A percentile compares a stretch with the other conserved stretches of the same genome.
phyloP scores from a whole-genome alignment of 2,113 vertebrate genomes.

The Mesoclemmys tuberculata region DNA sequence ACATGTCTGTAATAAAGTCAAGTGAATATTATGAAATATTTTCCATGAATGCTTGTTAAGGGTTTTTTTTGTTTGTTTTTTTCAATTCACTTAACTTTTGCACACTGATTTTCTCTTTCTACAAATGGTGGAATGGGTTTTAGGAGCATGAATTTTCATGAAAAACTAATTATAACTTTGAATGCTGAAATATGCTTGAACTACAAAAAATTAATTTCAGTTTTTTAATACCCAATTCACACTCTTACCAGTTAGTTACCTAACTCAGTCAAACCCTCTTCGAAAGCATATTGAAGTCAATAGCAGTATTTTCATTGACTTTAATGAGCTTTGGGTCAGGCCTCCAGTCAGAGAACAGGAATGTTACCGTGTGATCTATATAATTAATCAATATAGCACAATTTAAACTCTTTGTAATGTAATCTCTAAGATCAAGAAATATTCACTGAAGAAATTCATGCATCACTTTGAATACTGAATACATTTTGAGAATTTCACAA shows the following conservation, averaged over 20 bases:
- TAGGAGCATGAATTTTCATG: neutral
- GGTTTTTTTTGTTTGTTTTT: neutral
- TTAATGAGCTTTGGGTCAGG: slow-evolving; percentile 10
- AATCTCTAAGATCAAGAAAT: neutral
- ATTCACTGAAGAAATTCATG: neutral
- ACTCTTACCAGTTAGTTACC: neutral
- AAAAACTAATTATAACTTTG: neutral
- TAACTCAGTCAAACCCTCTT: neutral
- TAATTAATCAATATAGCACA: neutral
- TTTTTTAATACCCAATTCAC: neutral
- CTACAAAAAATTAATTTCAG: neutral
- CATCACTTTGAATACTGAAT: neutral
- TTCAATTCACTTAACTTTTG: neutral
- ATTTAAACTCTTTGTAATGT: neutral
- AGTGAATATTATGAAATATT: slow-evolving; percentile 1
- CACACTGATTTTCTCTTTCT: neutral
- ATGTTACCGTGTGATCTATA: neutral
- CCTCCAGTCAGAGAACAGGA: slow-evolving; percentile 5
- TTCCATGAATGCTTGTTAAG: neutral
- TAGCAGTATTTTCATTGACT: neutral
- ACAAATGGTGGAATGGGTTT: neutral
- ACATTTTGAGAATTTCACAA: neutral
- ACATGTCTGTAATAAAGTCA: neutral
- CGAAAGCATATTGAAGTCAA: neutral
- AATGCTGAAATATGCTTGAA: neutral